Evolutionary conservation across 2,888 invertebrate species (phyloP), one percentile per base, ranked within the genome.

Genomic region (Pediacus dermestoides): DNA sequence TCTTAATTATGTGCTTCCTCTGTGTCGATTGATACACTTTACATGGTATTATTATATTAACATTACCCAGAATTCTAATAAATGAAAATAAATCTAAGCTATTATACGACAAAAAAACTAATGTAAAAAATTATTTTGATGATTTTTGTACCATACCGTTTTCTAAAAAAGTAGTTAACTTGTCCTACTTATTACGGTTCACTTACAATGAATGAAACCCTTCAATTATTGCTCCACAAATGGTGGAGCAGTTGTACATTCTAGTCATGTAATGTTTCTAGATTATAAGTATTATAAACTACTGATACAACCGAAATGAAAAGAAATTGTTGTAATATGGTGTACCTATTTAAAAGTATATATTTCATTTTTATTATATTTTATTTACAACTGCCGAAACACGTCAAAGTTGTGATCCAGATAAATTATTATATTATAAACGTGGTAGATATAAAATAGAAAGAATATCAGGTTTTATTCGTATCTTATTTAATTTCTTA

Each of bases 1-100:
- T 56, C 53, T 56, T 55, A 46, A 56, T 58, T 60, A 55, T 52
- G 63, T 63, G 63, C 63, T 63, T 63, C 63, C 63, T 58, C 34
- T 57, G 52, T 56, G 56, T 60, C 58, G 56, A 57, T 57, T 53
- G 48, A 48, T 46, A 50, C 46, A 43, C 46, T 47, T 42, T 48
- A 47, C 44, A 38, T 39, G 39, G 42, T 47, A 48, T 37, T 46
- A 46, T 47, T 56, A 46, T n/a, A n/a, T n/a, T n/a, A n/a, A n/a
- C n/a, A n/a, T n/a, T n/a, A n/a, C n/a, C n/a, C n/a, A n/a, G n/a
- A n/a, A n/a, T n/a, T n/a, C n/a, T n/a, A n/a, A n/a, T n/a, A n/a
- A n/a, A n/a, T n/a, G n/a, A n/a, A n/a, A n/a, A n/a, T n/a, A n/a
- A n/a, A n/a, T n/a, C n/a, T n/a, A n/a, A n/a, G n/a, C n/a, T 9